Percentiles rank a stretch among this genome's conserved stretches.
phyloP scores from a whole-genome alignment of 2,888 invertebrate species.

The Protodeltote pygarga region DNA sequence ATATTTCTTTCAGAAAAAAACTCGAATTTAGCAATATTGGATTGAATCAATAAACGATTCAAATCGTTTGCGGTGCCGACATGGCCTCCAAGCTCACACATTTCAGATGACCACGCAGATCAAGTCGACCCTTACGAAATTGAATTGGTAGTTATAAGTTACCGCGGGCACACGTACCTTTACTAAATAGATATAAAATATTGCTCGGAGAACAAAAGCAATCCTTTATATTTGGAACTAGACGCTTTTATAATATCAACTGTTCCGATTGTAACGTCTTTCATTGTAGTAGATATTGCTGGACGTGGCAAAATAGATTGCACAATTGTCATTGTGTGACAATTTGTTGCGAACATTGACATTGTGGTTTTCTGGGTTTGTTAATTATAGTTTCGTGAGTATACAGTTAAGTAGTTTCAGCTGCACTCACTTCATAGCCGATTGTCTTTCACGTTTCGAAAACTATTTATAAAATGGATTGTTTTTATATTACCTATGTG shows the following conservation, averaged over 20 bases:
- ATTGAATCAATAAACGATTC: conserved; percentile 48
- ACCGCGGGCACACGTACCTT: conserved; percentile 39
- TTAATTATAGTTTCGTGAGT: too few relatives aligned
- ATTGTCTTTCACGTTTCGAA: too few relatives aligned
- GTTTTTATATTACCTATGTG: too few relatives aligned
- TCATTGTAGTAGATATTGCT: conserved; percentile 18
- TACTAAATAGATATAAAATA: conserved; percentile 53
- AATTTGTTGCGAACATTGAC: too few relatives aligned
- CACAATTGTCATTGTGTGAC: too few relatives aligned
- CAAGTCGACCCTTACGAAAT: conserved; percentile 55
- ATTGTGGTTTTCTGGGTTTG: too few relatives aligned
- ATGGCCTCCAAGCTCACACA: conserved; percentile 48
- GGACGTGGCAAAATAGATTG: conserved; percentile 7
- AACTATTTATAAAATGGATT: too few relatives aligned
- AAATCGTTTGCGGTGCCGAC: conserved; percentile 35
- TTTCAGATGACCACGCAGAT: conserved; percentile 54
- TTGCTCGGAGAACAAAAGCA: conserved; percentile 42
- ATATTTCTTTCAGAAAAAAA: conserved; percentile 31
- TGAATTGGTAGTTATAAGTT: conserved; percentile 59
- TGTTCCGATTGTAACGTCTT: conserved; percentile 19
- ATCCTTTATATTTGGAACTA: conserved; percentile 6
- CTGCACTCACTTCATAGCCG: too few relatives aligned
- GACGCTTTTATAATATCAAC: conserved; percentile 19
- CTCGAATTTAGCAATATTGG: conserved; percentile 36
- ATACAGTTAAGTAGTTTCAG: too few relatives aligned